phyloP scores from a whole-genome alignment of 2,113 vertebrate genomes.

The Perccottus glenii region DNA sequence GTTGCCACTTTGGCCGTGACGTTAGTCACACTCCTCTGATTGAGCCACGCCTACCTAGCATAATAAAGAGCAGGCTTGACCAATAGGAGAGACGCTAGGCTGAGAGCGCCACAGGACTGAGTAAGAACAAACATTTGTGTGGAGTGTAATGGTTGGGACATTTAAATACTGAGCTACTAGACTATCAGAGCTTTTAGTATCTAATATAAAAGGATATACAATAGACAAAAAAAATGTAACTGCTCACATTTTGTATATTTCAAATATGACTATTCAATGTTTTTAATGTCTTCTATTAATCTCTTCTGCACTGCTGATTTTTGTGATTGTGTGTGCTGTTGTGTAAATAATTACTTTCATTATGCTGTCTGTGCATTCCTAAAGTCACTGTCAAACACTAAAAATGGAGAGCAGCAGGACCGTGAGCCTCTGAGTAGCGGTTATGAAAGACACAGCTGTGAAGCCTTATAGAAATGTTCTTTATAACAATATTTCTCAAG shows the following conservation, averaged over 20 bases:
- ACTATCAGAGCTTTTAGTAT: background rate
- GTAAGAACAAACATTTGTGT: constrained; percentile 75
- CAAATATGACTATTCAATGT: background rate
- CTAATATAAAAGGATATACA: background rate
- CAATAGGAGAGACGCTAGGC: constrained; percentile 59
- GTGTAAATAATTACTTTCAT: constrained; percentile 36
- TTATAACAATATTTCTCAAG: constrained; percentile 26
- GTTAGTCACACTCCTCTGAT: constrained; percentile 61
- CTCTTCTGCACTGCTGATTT: background rate
- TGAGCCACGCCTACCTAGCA: constrained; percentile 70
- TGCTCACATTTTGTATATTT: background rate
- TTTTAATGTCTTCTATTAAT: constrained; percentile 10
- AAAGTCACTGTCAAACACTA: constrained; percentile 31
- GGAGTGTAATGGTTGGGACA: constrained; percentile 55
- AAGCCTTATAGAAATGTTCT: constrained; percentile 41
- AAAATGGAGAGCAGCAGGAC: constrained; percentile 36
- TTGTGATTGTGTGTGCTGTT: constrained; percentile 7
- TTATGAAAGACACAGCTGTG: constrained; percentile 39
- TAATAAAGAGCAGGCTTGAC: constrained; percentile 54
- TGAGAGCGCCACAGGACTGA: constrained; percentile 64
- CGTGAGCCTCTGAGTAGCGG: constrained; percentile 16
- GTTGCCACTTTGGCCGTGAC: constrained; percentile 71
- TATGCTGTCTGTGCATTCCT: constrained; percentile 7
- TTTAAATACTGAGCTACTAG: constrained; percentile 34
- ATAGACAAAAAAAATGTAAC: constrained; percentile 2